A percentile compares a stretch with the other conserved stretches of the same genome.
Evolutionary conservation across 2,797 vertebrate species (phyloP).

Genomic region (Oreochromis grahami): DNA sequence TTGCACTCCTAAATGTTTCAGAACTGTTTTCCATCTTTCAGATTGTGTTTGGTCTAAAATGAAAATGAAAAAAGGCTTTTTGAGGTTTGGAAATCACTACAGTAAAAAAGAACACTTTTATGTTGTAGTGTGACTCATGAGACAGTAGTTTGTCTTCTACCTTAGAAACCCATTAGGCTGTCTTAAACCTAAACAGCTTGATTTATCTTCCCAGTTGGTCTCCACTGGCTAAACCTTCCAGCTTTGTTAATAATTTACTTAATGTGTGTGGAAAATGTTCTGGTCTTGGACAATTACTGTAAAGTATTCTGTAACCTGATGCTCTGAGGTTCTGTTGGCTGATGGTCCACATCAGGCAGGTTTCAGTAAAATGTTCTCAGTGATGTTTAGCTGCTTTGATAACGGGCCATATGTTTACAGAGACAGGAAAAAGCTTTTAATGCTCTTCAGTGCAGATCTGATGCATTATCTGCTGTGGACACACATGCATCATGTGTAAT

Average conservation of each 20-base stretch:
- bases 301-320: background rate
- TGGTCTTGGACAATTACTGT: background rate
- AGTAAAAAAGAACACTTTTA: background rate
- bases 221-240: background rate
- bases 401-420: background rate
- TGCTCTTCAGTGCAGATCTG: background rate
- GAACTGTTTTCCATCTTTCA: background rate
- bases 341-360: background rate
- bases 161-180: background rate
- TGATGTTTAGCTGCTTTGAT: constrained; percentile 6
- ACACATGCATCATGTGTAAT: background rate
- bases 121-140: background rate
- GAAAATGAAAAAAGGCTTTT: background rate
- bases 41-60: background rate
- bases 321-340: background rate
- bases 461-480: background rate
- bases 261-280: background rate
- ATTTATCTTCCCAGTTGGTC: background rate
- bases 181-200: background rate
- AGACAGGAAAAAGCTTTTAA: background rate
- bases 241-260: background rate
- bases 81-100: background rate
- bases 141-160: background rate
- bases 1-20: background rate
- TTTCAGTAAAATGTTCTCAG: constrained; percentile 23